Conservation (phyloP, 2,888 invertebrate species). For the Ctenicera cuprea region DNA sequence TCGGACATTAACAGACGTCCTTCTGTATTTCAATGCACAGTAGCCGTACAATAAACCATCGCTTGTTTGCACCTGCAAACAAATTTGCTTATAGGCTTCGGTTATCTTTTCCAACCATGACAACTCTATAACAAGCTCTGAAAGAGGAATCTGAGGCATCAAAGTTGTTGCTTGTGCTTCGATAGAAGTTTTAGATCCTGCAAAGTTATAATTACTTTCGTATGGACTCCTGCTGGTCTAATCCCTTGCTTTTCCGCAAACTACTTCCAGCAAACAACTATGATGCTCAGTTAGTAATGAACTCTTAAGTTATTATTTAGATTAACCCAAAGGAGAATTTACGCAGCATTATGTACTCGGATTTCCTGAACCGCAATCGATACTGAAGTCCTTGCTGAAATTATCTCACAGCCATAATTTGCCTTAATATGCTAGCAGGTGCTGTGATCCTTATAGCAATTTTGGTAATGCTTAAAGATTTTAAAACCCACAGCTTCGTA, state of each 20-base stretch:
- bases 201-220: slow-evolving; percentile 31
- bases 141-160: slow-evolving; percentile 10
- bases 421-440: slow-evolving; percentile 20
- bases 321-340: slow-evolving; percentile 2
- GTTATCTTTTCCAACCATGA: neutral
- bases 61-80: neutral
- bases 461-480: slow-evolving; percentile 16
- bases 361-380: slow-evolving; percentile 3
- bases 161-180: slow-evolving; percentile 18
- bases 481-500: slow-evolving; percentile 3
- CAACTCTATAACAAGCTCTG: slow-evolving; percentile 12
- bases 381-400: neutral
- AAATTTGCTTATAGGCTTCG: neutral
- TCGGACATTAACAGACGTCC: slow-evolving; percentile 8
- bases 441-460: slow-evolving; percentile 4
- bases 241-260: slow-evolving; percentile 19
- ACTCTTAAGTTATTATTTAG: slow-evolving; percentile 16
- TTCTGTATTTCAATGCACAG: neutral
- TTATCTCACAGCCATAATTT: slow-evolving; percentile 10
- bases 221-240: slow-evolving; percentile 26
- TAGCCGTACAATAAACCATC: neutral
- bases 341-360: neutral
- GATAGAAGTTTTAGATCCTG: slow-evolving; percentile 10
- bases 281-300: neutral
- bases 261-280: neutral